phyloP scores from a whole-genome alignment of 2,113 vertebrate genomes.

The Microcebus griseorufus region DNA sequence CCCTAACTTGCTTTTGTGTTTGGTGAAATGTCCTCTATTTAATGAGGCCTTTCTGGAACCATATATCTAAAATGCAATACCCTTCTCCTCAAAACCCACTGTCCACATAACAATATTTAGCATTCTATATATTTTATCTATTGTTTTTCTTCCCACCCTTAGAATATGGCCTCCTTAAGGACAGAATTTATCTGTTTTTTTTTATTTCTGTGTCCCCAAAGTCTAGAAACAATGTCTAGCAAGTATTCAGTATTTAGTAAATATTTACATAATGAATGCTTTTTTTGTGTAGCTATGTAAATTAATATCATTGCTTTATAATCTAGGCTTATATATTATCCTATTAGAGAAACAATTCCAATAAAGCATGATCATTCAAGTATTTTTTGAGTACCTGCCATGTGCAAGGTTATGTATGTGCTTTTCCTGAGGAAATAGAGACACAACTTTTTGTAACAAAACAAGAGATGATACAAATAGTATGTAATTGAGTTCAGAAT shows the following conservation, averaged over 20 bases:
- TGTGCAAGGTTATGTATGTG: neutral
- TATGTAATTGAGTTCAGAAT: neutral
- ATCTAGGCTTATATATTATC: neutral
- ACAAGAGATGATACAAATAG: neutral
- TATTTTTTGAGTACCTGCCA: neutral
- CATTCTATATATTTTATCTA: neutral
- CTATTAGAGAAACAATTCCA: slow-evolving; percentile 19
- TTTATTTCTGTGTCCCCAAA: neutral
- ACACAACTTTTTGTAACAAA: slow-evolving; percentile 43
- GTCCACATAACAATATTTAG: neutral
- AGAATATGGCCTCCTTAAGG: neutral
- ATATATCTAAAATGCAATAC: slow-evolving; percentile 7
- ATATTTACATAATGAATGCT: slow-evolving; percentile 7
- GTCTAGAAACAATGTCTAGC: neutral
- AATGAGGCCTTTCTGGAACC: neutral
- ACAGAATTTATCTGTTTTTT: neutral
- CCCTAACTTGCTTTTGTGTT: neutral
- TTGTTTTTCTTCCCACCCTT: neutral
- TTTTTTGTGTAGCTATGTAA: neutral
- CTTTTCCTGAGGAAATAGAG: slow-evolving; percentile 4
- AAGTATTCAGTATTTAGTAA: neutral
- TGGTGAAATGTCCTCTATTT: neutral
- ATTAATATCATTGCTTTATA: neutral
- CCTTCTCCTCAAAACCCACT: neutral
- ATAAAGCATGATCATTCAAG: neutral